Conservation (phyloP, 2,113 vertebrate species). For the Macquaria australasica region DNA sequence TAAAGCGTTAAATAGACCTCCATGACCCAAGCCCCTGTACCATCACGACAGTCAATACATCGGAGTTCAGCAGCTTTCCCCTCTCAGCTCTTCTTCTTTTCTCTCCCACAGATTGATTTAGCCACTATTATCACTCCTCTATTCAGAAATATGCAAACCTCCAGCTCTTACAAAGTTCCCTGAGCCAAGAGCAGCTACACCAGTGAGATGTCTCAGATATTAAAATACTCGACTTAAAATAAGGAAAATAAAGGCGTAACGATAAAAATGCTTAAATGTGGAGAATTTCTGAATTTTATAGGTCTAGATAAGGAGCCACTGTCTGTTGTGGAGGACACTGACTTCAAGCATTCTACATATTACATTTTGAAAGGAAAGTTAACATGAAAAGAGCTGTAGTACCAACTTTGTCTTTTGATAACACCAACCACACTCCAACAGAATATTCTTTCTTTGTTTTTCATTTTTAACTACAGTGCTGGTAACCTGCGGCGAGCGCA, state of each 20-base stretch:
- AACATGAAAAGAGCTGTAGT: neutral
- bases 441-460: slow-evolving; percentile 9
- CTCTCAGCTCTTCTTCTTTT: slow-evolving; percentile 1
- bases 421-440: neutral
- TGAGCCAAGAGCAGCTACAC: neutral
- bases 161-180: neutral
- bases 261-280: neutral
- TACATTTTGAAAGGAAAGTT: slow-evolving; percentile 11
- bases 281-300: neutral
- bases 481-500: slow-evolving; percentile 22
- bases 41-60: neutral
- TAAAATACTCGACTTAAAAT: slow-evolving; percentile 16
- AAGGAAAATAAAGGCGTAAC: neutral
- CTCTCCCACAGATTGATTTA: slow-evolving; percentile 4
- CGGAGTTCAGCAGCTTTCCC: neutral
- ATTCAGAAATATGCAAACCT: slow-evolving; percentile 26
- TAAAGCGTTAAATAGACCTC: neutral
- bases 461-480: slow-evolving; percentile 35
- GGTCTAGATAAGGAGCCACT: neutral
- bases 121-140: neutral
- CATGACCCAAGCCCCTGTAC: neutral
- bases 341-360: slow-evolving; percentile 2
- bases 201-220: slow-evolving; percentile 13
- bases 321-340: slow-evolving; percentile 5
- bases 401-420: slow-evolving; percentile 6